Conservation (phyloP, 2,113 vertebrate genomes). For the Poeciliopsis turrubarensis region DNA sequence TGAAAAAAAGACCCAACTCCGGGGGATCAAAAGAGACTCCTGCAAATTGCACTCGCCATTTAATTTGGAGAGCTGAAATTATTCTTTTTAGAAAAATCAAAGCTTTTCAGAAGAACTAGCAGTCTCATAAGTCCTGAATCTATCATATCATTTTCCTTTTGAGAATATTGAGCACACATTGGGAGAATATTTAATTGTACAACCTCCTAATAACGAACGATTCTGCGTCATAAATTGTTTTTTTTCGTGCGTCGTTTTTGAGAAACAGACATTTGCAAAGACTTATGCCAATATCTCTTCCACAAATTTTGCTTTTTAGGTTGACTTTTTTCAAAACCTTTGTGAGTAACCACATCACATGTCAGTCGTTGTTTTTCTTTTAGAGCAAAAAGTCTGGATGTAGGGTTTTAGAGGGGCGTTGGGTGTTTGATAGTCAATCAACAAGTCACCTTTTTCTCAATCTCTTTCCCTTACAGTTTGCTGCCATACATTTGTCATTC, state of each 20-base stretch:
- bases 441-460: slow-evolving; percentile 44
- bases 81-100: neutral
- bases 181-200: neutral
- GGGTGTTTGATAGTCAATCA: slow-evolving; percentile 57
- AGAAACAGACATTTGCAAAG: neutral
- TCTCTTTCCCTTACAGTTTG: slow-evolving; percentile 39
- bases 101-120: neutral
- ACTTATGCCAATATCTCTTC: neutral
- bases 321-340: neutral
- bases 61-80: neutral
- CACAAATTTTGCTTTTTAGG: neutral
- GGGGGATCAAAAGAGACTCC: neutral
- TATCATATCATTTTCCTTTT: neutral
- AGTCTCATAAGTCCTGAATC: neutral
- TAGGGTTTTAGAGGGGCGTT: slow-evolving; percentile 1
- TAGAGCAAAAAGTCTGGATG: slow-evolving; percentile 26
- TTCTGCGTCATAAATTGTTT: neutral
- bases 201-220: neutral
- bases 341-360: slow-evolving; percentile 15
- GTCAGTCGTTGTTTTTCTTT: slow-evolving; percentile 29
- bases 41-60: neutral
- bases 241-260: neutral
- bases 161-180: neutral
- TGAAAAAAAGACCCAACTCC: neutral
- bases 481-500: slow-evolving; percentile 64